phyloP scores from a whole-genome alignment of 1,140 invertebrate genomes.

The Mycetomoellerius zeteki region DNA sequence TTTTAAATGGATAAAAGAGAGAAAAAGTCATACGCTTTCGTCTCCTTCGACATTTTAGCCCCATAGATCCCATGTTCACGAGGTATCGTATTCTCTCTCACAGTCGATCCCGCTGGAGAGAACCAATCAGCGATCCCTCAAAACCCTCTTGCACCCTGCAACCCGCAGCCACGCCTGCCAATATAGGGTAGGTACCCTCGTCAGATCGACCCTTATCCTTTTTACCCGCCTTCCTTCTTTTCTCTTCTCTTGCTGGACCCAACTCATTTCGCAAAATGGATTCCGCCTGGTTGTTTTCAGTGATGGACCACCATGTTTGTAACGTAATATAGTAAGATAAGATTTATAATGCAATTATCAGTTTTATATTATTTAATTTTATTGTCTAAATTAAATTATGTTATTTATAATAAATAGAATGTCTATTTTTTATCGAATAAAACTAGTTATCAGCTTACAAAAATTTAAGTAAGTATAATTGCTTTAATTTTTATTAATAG shows the following conservation, averaged over 20 bases:
- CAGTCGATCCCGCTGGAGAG: constrained; percentile 73
- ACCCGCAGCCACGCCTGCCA: constrained; percentile 86
- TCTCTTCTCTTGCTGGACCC: constrained; percentile 73
- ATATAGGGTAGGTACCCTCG: constrained; percentile 83
- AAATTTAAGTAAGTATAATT: not conserved
- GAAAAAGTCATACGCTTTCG: constrained; percentile 53
- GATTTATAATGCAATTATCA: not conserved
- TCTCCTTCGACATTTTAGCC: constrained; percentile 63
- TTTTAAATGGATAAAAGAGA: not conserved
- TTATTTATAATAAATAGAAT: not conserved
- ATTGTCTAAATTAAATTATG: not conserved
- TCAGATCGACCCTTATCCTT: constrained; percentile 83
- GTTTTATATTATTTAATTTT: not conserved
- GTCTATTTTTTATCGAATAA: not conserved
- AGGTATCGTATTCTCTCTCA: constrained; percentile 60
- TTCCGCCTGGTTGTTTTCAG: constrained; percentile 68
- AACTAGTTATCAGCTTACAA: not conserved
- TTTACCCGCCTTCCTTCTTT: constrained; percentile 78
- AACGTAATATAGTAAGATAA: constrained; percentile 1
- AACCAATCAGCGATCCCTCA: constrained; percentile 84
- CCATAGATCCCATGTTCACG: constrained; percentile 59
- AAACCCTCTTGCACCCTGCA: constrained; percentile 81
- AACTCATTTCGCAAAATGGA: constrained; percentile 86
- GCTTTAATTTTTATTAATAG: not conserved
- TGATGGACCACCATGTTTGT: constrained; percentile 18